Conservation (phyloP, 2,888 invertebrate species). For the Diabrotica balteata region DNA sequence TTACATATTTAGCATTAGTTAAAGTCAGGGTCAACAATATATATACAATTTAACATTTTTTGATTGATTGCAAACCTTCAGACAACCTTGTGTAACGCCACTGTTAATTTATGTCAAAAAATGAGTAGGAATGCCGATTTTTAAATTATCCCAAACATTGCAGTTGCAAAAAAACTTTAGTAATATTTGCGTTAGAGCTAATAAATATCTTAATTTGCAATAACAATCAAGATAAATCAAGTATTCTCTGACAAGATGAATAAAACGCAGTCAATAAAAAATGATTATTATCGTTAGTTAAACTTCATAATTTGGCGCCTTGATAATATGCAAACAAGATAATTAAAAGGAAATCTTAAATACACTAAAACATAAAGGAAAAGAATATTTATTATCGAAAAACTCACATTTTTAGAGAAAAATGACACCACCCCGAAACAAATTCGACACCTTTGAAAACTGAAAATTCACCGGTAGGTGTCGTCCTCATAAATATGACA, state of each 20-base stretch:
- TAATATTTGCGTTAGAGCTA: background rate
- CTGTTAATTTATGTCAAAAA: conserved; percentile 27
- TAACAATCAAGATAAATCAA: conserved; percentile 3
- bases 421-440: conserved; percentile 58
- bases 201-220: conserved; percentile 13
- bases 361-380: conserved; percentile 12
- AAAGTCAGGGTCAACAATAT: background rate
- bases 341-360: conserved; percentile 22
- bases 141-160: conserved; percentile 15
- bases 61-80: conserved; percentile 10
- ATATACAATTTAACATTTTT: background rate
- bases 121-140: conserved; percentile 15
- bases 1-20: background rate
- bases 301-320: conserved; percentile 6
- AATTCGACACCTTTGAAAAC: conserved; percentile 38
- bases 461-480: conserved; percentile 12
- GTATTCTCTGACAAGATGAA: conserved; percentile 17
- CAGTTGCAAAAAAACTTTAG: conserved; percentile 5
- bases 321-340: background rate
- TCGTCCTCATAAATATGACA: conserved; percentile 8
- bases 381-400: conserved; percentile 43
- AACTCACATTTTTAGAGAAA: conserved; percentile 57
- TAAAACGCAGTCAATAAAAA: conserved; percentile 22
- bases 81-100: conserved; percentile 25
- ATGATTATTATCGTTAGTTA: conserved; percentile 3